These are phyloP conservation scores for Cataglyphis hispanica DNA, from an alignment of 1,140 invertebrate species.

Conservation along the genomic window DNA sequence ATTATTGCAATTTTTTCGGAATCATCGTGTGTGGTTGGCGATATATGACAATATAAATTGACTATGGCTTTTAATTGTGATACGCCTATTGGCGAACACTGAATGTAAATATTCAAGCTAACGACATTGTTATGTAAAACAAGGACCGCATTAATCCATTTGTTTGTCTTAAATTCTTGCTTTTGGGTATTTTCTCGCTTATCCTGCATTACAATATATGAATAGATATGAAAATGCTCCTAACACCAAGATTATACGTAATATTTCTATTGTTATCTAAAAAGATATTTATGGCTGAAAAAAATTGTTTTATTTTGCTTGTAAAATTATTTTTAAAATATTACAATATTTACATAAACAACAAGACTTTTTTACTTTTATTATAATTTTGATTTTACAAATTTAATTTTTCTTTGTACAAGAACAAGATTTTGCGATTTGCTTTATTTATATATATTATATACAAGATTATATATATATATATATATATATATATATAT, in stretches of 20 bases:
- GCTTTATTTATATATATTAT: background rate
- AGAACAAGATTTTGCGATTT: background rate
- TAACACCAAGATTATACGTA: background rate
- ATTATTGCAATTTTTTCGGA: constrained; percentile 32
- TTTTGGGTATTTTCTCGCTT: background rate
- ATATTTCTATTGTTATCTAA: background rate
- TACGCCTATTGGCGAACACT: background rate
- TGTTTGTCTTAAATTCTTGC: background rate
- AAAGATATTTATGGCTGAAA: background rate
- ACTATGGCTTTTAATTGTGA: constrained; percentile 23
- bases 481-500: background rate
- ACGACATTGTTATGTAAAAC: constrained; percentile 18
- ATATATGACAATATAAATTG: constrained; percentile 44
- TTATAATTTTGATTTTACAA: background rate
- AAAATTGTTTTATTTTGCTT: background rate
- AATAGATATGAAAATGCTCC: background rate
- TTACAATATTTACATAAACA: background rate
- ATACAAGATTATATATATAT: constrained; percentile 8
- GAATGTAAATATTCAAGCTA: background rate
- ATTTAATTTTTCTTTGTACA: background rate
- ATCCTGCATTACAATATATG: background rate
- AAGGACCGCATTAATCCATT: background rate
- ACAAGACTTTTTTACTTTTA: background rate
- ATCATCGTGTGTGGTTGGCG: background rate
- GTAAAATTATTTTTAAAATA: background rate